Evolutionary conservation across 2,888 invertebrate species (phyloP).

Genomic region (Gasteruption jaculator): DNA sequence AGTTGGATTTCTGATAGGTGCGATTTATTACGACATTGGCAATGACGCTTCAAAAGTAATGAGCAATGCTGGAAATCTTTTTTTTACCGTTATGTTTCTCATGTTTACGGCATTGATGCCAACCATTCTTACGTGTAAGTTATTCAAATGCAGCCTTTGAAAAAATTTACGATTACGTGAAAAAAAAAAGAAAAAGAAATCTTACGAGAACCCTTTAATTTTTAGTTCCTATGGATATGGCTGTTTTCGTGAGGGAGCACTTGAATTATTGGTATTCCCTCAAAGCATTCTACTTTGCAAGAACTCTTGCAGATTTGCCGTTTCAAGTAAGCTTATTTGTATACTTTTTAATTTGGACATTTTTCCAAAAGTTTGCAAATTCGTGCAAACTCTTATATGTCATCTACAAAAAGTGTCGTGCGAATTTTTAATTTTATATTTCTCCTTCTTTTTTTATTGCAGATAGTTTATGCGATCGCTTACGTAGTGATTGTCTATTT

Average conservation of each 20-base stretch:
- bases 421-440: conserved; percentile 1
- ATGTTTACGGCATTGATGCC: conserved; percentile 99
- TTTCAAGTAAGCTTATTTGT: conserved; percentile 72
- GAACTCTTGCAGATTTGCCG: conserved; percentile 93
- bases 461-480: conserved; percentile 49
- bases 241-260: conserved; percentile 91
- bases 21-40: conserved; percentile 90
- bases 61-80: conserved; percentile 93
- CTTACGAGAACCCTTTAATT: conserved; percentile 32
- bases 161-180: no score
- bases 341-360: conserved; percentile 1
- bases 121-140: conserved; percentile 94
- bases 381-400: background rate
- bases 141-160: no score
- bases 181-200: no score
- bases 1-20: conserved; percentile 87
- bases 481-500: conserved; percentile 79
- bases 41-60: conserved; percentile 89
- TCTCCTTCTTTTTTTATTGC: conserved; percentile 33
- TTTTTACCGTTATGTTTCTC: conserved; percentile 93
- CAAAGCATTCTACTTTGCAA: conserved; percentile 94
- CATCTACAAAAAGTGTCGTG: background rate
- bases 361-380: no score
- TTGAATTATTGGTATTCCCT: conserved; percentile 96
- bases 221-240: conserved; percentile 93